Evolutionary conservation across 2,113 vertebrate genomes (phyloP).

Genomic region (Cisticola juncidis): DNA sequence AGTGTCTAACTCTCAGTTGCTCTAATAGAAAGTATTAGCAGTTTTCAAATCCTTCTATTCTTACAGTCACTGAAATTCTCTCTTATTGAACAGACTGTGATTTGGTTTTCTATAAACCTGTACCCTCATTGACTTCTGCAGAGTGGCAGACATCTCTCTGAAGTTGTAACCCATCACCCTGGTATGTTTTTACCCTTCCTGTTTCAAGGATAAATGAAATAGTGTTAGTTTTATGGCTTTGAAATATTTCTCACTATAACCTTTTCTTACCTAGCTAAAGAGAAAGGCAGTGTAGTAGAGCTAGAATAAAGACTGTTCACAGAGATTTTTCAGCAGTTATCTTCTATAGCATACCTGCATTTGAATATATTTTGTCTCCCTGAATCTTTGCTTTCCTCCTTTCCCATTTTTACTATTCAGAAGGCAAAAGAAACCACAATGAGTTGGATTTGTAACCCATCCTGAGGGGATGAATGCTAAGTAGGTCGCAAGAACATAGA

Average conservation of each 20-base stretch:
- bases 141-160: not conserved
- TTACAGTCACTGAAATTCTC: not conserved
- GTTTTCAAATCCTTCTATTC: not conserved
- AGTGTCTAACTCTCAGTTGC: not conserved
- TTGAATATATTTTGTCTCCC: not conserved
- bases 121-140: not conserved
- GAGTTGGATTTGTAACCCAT: not conserved
- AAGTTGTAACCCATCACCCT: not conserved
- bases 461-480: rapidly evolving
- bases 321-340: not conserved
- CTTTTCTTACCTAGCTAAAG: not conserved
- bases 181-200: not conserved
- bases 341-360: not conserved
- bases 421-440: not conserved
- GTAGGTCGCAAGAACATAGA: not conserved
- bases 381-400: not conserved
- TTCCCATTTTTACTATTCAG: not conserved
- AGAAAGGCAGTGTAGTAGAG: not conserved
- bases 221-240: not conserved
- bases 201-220: not conserved
- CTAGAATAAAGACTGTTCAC: not conserved
- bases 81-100: not conserved
- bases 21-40: not conserved
- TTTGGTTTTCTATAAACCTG: not conserved
- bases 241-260: not conserved